Percentiles rank a stretch among this genome's conserved stretches.
These are phyloP conservation scores for Fragum sueziense DNA, from an alignment of 2,888 invertebrate genomes.

Conservation along the genomic window DNA sequence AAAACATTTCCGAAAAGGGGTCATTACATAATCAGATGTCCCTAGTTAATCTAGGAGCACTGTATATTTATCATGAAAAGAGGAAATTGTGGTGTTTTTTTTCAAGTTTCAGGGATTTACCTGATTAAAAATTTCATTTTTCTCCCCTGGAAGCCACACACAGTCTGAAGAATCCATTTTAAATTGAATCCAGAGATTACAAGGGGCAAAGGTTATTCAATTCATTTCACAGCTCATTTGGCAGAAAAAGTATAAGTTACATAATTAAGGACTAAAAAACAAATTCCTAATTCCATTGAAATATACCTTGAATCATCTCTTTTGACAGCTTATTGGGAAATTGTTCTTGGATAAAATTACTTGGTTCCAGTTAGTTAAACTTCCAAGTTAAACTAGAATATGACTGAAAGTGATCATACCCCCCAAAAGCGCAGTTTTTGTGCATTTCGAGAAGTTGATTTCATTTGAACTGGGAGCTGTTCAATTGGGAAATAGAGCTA, in stretches of 20 bases:
- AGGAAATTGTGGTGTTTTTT: no score
- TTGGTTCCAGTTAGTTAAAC: neutral
- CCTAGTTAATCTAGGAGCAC: no score
- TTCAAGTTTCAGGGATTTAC: neutral
- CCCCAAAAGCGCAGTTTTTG: no score
- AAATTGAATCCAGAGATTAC: slow-evolving; percentile 12
- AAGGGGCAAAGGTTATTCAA: slow-evolving; percentile 3
- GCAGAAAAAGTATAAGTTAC: slow-evolving; percentile 6
- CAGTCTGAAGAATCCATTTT: neutral
- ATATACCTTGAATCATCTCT: slow-evolving; percentile 9
- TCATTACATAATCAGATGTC: no score
- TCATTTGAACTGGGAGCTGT: no score
- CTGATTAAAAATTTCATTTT: neutral
- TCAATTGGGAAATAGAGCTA: no score
- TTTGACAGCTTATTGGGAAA: neutral
- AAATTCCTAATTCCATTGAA: slow-evolving; percentile 3
- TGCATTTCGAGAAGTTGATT: no score
- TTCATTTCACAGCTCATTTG: slow-evolving; percentile 21
- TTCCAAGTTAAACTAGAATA: neutral
- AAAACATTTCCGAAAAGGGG: no score
- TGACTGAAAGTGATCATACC: no score
- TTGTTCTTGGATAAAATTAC: neutral
- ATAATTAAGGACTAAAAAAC: slow-evolving; percentile 7
- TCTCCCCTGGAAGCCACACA: neutral
- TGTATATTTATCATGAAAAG: no score